These are phyloP conservation scores for Cyprinus carpio DNA, from an alignment of 2,113 vertebrate species.

Conservation along the genomic window DNA sequence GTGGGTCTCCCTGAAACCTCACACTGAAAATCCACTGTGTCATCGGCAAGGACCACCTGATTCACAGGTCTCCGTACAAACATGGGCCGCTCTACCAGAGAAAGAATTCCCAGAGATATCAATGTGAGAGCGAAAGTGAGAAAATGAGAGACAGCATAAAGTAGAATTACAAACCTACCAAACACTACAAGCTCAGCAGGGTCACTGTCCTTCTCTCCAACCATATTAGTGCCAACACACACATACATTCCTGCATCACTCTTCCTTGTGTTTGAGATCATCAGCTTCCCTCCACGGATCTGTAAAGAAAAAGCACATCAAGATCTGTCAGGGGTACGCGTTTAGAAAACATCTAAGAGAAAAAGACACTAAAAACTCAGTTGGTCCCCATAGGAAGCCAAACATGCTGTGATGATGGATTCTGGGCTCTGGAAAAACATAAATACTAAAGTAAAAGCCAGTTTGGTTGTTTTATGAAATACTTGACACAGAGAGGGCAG, in stretches of 20 bases:
- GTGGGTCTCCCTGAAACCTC: conserved; percentile 86
- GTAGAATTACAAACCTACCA: conserved; percentile 74
- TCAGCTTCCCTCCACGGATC: conserved; percentile 94
- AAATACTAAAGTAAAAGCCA: conserved; percentile 24
- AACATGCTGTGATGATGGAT: conserved; percentile 5
- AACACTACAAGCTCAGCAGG: conserved; percentile 89
- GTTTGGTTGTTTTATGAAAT: conserved; percentile 37
- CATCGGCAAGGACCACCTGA: conserved; percentile 88
- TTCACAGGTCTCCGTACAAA: conserved; percentile 85
- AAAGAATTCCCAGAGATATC: neutral
- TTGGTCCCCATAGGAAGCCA: neutral
- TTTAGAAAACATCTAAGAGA: conserved; percentile 17
- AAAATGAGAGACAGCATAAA: conserved; percentile 17
- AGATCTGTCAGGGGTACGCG: neutral
- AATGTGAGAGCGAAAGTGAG: neutral
- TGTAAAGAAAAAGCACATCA: conserved; percentile 58
- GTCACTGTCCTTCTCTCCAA: conserved; percentile 90
- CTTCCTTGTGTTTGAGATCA: conserved; percentile 90
- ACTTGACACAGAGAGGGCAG: conserved; percentile 12
- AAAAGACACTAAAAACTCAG: neutral
- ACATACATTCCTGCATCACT: conserved; percentile 90
- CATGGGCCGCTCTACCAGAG: conserved; percentile 83
- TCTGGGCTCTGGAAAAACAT: neutral
- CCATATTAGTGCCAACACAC: conserved; percentile 95
- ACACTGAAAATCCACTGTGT: conserved; percentile 86